Evolutionary conservation across 2,888 invertebrate species (phyloP), one percentile per base, ranked within the genome.

Genomic region (Cryptops parisi): DNA sequence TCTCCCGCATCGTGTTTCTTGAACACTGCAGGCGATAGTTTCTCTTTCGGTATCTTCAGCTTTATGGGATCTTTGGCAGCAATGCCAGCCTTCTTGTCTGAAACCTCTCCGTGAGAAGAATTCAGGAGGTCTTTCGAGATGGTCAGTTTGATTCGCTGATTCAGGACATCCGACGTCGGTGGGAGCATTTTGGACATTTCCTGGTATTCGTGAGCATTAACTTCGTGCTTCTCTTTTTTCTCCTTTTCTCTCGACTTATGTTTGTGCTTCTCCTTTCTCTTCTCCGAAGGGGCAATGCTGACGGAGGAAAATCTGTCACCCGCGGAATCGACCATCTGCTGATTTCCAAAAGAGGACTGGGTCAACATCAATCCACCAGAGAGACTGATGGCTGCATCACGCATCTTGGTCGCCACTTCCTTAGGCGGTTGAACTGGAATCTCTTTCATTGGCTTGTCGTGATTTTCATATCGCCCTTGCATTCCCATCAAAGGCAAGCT

Each of bases 221-320:
- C 51, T 48, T 40, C 57, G 54, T 45, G 55, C 54, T 33, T 54
- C n/a, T n/a, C n/a, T n/a, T n/a, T n/a, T n/a, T n/a, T n/a, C n/a
- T n/a, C 56, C 27, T 57, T 59, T 26, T 57, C 56, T 38, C 57
- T 56, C 38, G 60, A 55, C 45, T 58, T 83, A 65, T 84, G 80
- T 71, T 83, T 84, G 64, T 82, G 82, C 67, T 83, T 84, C 61
- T 83, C 82, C 64, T 83, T 83, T 64, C 82, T n/a, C n/a, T 9
- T 40, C 3, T 40, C 40, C 23, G 43, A 22, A 22, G 21, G 17
- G 43, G 9, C 9, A 3, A 5, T 9, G 21, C 43, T 5, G 2
- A 23, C 19, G 43, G 9, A 21, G 6, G 43, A 43, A 3, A 22
- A 21, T 9, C 33, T 23, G 1, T 12, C 25, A 12, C 21, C 17